Conservation (phyloP, 2,113 vertebrate species). For the Megaleporinus macrocephalus region DNA sequence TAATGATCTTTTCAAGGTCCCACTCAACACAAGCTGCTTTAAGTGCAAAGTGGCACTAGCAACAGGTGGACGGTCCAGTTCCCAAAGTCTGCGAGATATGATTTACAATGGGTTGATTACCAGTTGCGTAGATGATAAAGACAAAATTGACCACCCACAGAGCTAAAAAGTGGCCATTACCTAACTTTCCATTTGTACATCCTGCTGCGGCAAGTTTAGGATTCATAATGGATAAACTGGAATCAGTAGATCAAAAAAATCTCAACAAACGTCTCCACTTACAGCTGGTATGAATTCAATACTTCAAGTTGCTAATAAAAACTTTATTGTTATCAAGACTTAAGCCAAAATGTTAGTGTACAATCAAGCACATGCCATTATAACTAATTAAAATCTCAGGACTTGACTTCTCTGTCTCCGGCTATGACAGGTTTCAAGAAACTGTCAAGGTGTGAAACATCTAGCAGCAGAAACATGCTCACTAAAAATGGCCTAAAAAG, state of each 20-base stretch:
- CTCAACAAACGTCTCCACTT: neutral
- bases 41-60: conserved; percentile 1
- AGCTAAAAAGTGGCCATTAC: neutral
- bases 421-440: neutral
- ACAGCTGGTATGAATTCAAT: neutral
- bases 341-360: neutral
- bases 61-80: conserved; percentile 17
- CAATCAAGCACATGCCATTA: neutral
- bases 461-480: neutral
- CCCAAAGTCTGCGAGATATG: neutral
- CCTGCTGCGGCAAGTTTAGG: neutral
- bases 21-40: neutral
- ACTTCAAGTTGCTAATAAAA: neutral
- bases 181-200: neutral
- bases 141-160: neutral
- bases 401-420: neutral
- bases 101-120: neutral
- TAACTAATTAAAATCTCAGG: neutral
- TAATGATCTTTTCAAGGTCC: conserved; percentile 22
- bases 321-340: conserved; percentile 10
- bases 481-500: neutral
- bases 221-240: neutral
- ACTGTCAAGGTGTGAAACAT: neutral
- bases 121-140: conserved; percentile 9
- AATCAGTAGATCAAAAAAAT: neutral